These are phyloP conservation scores for Schizaphis graminum DNA, from an alignment of 2,888 invertebrate species.

Conservation along the genomic window DNA sequence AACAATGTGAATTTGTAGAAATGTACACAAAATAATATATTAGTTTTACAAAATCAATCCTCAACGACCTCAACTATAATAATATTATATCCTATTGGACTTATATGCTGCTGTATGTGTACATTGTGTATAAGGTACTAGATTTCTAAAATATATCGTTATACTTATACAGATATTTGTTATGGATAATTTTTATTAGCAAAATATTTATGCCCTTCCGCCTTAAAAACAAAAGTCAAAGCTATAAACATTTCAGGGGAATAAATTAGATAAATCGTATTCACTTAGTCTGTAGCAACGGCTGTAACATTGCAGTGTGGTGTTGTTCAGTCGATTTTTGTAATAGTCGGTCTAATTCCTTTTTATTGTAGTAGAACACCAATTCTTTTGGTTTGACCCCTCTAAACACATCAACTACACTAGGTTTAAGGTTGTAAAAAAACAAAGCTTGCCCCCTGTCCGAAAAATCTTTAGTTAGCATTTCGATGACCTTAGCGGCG, in stretches of 20 bases:
- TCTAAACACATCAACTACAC: constrained; percentile 84
- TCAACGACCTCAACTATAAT: too few relatives aligned
- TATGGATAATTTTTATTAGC: neutral
- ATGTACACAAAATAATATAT: neutral
- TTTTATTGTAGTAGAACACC: constrained; percentile 74
- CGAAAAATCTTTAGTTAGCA: constrained; percentile 82
- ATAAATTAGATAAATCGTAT: neutral
- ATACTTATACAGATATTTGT: neutral
- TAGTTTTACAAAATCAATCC: too few relatives aligned
- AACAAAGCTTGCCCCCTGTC: constrained; percentile 81
- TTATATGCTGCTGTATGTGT: neutral
- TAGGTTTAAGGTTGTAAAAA: constrained; percentile 88
- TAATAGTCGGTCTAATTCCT: constrained; percentile 74
- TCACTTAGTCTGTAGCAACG: neutral
- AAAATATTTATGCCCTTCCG: neutral
- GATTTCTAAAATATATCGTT: neutral
- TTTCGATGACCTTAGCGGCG: constrained; percentile 84
- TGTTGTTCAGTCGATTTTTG: constrained; percentile 69
- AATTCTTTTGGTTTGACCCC: constrained; percentile 79
- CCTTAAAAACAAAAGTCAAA: neutral
- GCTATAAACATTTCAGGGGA: neutral
- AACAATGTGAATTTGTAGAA: neutral
- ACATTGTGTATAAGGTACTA: neutral
- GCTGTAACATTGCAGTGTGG: neutral
- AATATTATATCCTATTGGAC: too few relatives aligned